phyloP scores from a whole-genome alignment of 2,113 vertebrate species.

The Equus przewalskii region DNA sequence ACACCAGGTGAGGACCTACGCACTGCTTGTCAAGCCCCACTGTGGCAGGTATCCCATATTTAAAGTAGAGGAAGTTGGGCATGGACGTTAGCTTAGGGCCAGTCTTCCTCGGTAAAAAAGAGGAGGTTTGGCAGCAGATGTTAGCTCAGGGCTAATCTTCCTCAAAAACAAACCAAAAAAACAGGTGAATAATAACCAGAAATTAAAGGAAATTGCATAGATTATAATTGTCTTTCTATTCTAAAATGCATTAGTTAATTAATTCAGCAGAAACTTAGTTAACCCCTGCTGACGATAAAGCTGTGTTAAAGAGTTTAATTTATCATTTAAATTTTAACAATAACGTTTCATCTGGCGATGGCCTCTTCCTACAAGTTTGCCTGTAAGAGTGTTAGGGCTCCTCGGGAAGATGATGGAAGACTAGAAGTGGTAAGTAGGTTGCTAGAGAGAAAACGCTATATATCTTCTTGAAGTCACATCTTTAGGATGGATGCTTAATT shows the following conservation, averaged over 20 bases:
- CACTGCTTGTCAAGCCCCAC: too few relatives aligned
- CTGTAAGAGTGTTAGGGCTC: conserved; percentile 43
- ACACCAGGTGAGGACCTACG: too few relatives aligned
- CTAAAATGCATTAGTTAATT: conserved; percentile 74
- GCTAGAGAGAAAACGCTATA: conserved; percentile 64
- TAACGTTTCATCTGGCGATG: conserved; percentile 63
- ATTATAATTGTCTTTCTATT: conserved; percentile 53
- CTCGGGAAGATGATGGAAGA: conserved; percentile 67
- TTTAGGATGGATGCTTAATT: conserved; percentile 76
- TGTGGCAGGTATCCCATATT: too few relatives aligned
- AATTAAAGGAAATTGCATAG: conserved; percentile 28
- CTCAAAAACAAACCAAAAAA: not conserved
- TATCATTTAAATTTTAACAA: conserved; percentile 73
- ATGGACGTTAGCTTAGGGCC: too few relatives aligned
- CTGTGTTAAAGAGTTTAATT: conserved; percentile 81
- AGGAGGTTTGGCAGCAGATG: too few relatives aligned
- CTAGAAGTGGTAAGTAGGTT: conserved; percentile 45
- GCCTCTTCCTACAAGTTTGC: conserved; percentile 46
- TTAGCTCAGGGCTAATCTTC: too few relatives aligned
- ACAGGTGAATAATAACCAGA: not conserved
- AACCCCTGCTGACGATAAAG: conserved; percentile 70
- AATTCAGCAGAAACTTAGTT: conserved; percentile 69
- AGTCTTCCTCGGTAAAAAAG: too few relatives aligned
- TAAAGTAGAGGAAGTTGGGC: too few relatives aligned
- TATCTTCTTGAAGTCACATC: conserved; percentile 76